Percentiles rank a stretch among this genome's conserved stretches.
phyloP scores from a whole-genome alignment of 2,113 vertebrate species.

The Capreolus pygargus region DNA sequence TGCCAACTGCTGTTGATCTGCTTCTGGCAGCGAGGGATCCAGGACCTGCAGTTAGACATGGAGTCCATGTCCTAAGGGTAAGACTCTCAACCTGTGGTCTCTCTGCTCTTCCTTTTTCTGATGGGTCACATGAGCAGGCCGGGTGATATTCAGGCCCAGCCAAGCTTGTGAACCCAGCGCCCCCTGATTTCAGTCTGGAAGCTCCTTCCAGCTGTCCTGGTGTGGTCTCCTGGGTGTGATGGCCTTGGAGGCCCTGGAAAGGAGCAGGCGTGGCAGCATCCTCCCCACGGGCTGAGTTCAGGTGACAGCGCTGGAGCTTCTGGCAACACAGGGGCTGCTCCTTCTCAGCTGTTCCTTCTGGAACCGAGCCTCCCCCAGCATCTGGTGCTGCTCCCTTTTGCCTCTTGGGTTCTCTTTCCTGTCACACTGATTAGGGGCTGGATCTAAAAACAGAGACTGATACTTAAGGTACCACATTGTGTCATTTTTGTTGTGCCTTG shows the following conservation, averaged over 20 bases:
- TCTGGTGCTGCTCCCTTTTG: neutral
- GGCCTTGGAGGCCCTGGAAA: neutral
- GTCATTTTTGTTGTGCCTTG: neutral
- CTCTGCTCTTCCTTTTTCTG: neutral
- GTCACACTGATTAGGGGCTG: neutral
- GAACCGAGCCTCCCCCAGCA: neutral
- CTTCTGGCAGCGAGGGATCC: neutral
- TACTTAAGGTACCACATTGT: neutral
- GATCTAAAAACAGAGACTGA: neutral
- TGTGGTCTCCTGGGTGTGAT: neutral
- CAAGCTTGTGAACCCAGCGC: accelerated
- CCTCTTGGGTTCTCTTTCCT: slow-evolving; percentile 8
- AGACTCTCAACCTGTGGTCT: neutral
- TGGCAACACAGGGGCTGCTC: neutral
- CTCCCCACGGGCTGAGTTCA: slow-evolving; percentile 18
- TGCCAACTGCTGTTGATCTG: neutral
- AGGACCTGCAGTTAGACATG: neutral
- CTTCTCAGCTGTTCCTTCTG: neutral
- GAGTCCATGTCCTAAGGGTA: neutral
- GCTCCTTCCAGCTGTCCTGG: neutral
- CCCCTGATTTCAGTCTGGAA: neutral
- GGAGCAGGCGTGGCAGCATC: neutral
- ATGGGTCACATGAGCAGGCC: neutral
- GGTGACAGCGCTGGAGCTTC: neutral
- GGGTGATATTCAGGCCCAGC: neutral